phyloP scores from a whole-genome alignment of 2,888 invertebrate species.

The Aleiodes leptofemur region DNA sequence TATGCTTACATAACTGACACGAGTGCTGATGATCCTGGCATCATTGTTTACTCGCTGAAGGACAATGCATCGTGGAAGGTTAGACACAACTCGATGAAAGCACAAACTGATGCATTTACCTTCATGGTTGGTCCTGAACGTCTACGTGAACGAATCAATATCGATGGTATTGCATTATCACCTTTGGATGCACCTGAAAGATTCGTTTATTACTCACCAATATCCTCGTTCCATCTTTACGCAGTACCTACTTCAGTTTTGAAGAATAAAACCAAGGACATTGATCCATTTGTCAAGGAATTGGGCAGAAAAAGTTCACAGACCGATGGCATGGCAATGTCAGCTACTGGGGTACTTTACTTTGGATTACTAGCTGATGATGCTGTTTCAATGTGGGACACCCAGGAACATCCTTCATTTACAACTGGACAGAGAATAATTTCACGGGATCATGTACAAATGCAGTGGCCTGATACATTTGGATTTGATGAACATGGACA shows the following conservation, averaged over 20 bases:
- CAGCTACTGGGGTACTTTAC: constrained; percentile 82
- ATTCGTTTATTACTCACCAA: constrained; percentile 81
- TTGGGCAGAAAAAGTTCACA: constrained; percentile 82
- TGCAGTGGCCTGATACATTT: constrained; percentile 86
- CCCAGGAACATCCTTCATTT: constrained; percentile 77
- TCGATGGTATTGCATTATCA: constrained; percentile 85
- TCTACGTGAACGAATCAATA: constrained; percentile 79
- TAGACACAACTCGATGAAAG: constrained; percentile 82
- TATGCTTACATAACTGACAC: constrained; percentile 86
- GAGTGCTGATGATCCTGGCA: constrained; percentile 82
- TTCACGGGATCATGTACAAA: constrained; percentile 81
- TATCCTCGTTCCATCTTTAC: constrained; percentile 83
- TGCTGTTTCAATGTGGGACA: constrained; percentile 84
- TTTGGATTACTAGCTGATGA: constrained; percentile 83
- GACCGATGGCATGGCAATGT: constrained; percentile 87
- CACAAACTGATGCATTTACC: constrained; percentile 78
- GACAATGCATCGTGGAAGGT: constrained; percentile 84
- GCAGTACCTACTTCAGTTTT: constrained; percentile 81
- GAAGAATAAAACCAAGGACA: constrained; percentile 76
- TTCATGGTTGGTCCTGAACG: constrained; percentile 80
- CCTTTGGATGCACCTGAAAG: constrained; percentile 73
- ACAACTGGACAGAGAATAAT: constrained; percentile 80
- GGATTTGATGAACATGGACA: constrained; percentile 82
- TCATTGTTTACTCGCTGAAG: constrained; percentile 82
- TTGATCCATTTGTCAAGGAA: constrained; percentile 76